These are phyloP conservation scores for Chondrilla cf. caribensis DNA, from an alignment of 37 sponge, comb jelly and placozoan species.

Conservation along the genomic window DNA sequence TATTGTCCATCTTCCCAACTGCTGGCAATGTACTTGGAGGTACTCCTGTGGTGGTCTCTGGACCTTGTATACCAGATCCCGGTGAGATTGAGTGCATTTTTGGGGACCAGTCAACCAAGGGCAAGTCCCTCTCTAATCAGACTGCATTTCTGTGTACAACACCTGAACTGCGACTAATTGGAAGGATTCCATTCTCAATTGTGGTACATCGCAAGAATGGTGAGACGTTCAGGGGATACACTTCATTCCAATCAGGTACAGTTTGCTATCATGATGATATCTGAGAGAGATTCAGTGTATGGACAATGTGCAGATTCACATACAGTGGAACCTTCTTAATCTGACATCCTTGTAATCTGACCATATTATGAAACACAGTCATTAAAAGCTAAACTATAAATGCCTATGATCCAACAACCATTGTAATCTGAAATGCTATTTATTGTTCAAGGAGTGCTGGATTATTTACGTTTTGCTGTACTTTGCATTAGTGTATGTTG, in stretches of 20 bases:
- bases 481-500: too few species aligned
- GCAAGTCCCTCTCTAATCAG: not conserved
- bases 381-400: too few species aligned
- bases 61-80: not conserved
- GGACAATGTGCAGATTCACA: too few species aligned
- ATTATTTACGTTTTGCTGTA: too few species aligned
- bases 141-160: not conserved
- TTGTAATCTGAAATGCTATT: too few species aligned
- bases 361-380: too few species aligned
- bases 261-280: too few species aligned
- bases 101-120: not conserved
- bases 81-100: not conserved
- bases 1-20: not conserved
- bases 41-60: constrained; percentile 20
- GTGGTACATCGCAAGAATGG: not conserved
- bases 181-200: not conserved
- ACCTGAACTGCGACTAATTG: not conserved
- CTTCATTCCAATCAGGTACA: not conserved
- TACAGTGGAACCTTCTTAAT: too few species aligned
- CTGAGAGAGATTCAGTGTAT: too few species aligned
- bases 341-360: too few species aligned
- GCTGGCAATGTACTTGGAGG: constrained; percentile 8
- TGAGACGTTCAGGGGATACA: not conserved
- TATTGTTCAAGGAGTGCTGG: too few species aligned
- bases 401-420: too few species aligned